Evolutionary conservation across 2,113 vertebrate species (phyloP).

Genomic region (Syngnathus typhle): DNA sequence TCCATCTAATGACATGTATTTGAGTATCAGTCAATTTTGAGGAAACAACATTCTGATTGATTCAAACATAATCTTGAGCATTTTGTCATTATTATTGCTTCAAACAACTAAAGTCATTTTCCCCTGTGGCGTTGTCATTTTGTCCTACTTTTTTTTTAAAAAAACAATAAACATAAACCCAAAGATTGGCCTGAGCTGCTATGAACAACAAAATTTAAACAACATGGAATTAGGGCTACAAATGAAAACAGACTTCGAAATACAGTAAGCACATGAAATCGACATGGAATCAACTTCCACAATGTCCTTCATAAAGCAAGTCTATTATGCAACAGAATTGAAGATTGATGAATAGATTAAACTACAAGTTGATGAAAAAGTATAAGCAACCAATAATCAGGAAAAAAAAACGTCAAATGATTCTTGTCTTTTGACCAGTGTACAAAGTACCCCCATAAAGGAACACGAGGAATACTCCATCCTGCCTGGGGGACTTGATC

Average conservation of each 20-base stretch:
- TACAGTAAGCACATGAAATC: constrained; percentile 7
- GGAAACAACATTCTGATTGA: no score
- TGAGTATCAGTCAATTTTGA: no score
- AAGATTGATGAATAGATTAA: neutral
- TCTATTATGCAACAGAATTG: constrained; percentile 1
- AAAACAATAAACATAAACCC: neutral
- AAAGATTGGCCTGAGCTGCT: neutral
- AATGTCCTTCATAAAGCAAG: constrained; percentile 24
- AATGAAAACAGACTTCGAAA: constrained; percentile 9
- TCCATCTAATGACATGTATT: no score
- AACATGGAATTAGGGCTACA: neutral
- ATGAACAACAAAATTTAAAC: neutral
- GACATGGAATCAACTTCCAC: neutral
- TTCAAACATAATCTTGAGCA: no score
- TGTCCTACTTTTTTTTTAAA: neutral
- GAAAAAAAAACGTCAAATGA: neutral
- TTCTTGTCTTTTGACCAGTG: constrained; percentile 6
- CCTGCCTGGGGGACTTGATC: constrained; percentile 25
- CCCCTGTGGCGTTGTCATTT: no score
- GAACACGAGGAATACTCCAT: constrained; percentile 19
- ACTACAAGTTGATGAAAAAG: neutral
- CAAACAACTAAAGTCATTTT: no score
- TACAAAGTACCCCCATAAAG: constrained; percentile 4
- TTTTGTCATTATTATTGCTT: no score
- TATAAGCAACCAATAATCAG: neutral